These are phyloP conservation scores for Oligia latruncula DNA, from an alignment of 2,888 invertebrate genomes.

Conservation along the genomic window DNA sequence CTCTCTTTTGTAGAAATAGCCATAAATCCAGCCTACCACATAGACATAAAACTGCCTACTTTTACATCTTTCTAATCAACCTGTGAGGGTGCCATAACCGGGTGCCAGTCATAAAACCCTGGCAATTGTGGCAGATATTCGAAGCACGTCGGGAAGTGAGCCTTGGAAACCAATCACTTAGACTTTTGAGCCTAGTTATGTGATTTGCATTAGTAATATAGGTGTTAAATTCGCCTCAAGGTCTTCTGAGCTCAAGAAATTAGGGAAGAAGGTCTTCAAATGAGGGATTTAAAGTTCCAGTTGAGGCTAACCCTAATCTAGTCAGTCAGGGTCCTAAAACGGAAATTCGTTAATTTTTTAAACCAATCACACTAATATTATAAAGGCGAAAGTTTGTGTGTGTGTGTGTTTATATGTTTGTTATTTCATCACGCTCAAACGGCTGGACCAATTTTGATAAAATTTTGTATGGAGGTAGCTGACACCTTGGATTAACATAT, in stretches of 20 bases:
- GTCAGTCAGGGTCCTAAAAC: neutral
- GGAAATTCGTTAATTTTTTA: no score
- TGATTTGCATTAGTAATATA: constrained; percentile 39
- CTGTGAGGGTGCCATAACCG: constrained; percentile 29
- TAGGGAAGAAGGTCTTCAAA: neutral
- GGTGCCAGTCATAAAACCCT: constrained; percentile 49
- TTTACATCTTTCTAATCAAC: constrained; percentile 58
- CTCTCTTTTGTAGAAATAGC: constrained; percentile 25
- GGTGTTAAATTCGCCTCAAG: neutral
- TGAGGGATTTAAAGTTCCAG: neutral
- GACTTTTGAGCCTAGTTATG: constrained; percentile 44
- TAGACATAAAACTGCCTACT: constrained; percentile 53
- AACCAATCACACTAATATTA: no score
- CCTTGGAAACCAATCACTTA: constrained; percentile 61
- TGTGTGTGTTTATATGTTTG: no score
- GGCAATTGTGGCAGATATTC: constrained; percentile 54
- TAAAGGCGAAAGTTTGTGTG: no score
- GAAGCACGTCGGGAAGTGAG: constrained; percentile 49
- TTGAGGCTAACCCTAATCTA: neutral
- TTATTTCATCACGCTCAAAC: no score
- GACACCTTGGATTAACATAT: no score
- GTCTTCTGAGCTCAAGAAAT: neutral
- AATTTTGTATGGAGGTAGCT: no score
- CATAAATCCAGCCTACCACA: constrained; percentile 48
- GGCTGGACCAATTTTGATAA: no score